Evolutionary conservation across 2,113 vertebrate species (phyloP).

Genomic region (Anoplopoma fimbria): DNA sequence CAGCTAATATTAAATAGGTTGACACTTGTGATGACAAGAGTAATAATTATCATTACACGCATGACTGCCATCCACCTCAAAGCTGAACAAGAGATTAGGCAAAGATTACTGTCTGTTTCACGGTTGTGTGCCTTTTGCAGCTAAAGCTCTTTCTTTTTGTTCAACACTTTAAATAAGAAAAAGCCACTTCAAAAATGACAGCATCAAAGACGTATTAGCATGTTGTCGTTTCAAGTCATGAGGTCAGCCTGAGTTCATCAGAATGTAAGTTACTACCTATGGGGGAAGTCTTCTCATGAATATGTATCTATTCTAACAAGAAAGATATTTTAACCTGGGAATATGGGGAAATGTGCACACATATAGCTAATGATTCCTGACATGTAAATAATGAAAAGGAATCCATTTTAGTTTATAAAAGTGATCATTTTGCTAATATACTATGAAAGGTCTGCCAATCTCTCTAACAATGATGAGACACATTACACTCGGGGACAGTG

Average conservation of each 20-base stretch:
- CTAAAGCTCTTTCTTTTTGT: slow-evolving; percentile 38
- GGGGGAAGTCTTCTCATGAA: slow-evolving; percentile 4
- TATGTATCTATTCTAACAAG: background rate
- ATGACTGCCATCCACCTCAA: slow-evolving; percentile 58
- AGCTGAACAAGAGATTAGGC: slow-evolving; percentile 64
- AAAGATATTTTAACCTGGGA: background rate
- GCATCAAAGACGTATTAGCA: slow-evolving; percentile 19
- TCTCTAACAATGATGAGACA: background rate
- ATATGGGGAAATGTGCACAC: background rate
- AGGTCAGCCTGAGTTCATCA: slow-evolving; percentile 34
- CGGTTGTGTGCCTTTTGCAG: slow-evolving; percentile 41
- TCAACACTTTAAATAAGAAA: slow-evolving; percentile 38
- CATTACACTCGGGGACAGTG: slow-evolving; percentile 10
- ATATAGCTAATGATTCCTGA: background rate
- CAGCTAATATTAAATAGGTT: slow-evolving; percentile 70
- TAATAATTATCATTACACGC: slow-evolving; percentile 72
- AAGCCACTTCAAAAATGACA: slow-evolving; percentile 32
- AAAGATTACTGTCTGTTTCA: slow-evolving; percentile 62
- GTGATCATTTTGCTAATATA: background rate
- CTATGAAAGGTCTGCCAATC: slow-evolving; percentile 5
- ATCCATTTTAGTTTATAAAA: background rate
- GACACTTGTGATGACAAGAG: slow-evolving; percentile 65
- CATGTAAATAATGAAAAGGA: background rate
- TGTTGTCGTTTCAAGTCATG: slow-evolving; percentile 4
- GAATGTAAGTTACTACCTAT: background rate